Conservation (phyloP, 2,797 vertebrate genomes). For the Diplodus sargus region DNA sequence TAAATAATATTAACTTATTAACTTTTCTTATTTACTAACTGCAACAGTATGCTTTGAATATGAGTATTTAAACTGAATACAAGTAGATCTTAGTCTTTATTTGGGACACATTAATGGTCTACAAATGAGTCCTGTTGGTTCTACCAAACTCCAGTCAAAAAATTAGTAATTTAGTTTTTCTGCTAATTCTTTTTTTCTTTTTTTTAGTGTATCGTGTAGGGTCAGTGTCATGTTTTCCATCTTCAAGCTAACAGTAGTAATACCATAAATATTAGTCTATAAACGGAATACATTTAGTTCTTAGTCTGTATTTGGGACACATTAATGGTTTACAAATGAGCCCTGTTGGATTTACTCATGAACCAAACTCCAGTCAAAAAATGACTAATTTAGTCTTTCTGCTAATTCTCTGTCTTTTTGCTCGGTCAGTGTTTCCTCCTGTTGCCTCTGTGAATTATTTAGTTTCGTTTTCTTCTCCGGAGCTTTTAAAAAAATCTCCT, state of each 20-base stretch:
- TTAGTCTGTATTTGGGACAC: not conserved
- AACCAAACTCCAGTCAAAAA: not conserved
- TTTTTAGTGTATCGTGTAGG: not conserved
- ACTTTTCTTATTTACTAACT: not conserved
- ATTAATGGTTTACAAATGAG: not conserved
- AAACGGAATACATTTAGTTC: not conserved
- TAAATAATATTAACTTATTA: not conserved
- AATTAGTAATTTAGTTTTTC: not conserved
- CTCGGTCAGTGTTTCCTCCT: too few species aligned
- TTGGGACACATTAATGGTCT: not conserved
- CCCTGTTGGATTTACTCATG: not conserved
- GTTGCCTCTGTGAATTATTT: accelerated
- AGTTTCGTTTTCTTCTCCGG: not conserved
- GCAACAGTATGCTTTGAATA: too few species aligned
- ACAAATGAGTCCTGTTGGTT: not conserved
- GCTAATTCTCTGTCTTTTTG: not conserved
- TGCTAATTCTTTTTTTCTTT: not conserved
- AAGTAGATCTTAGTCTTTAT: too few species aligned
- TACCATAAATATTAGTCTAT: too few species aligned
- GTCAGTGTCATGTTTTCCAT: not conserved
- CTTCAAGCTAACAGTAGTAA: not conserved
- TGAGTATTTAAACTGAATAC: not conserved
- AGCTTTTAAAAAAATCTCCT: not conserved
- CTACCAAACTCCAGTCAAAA: not conserved
- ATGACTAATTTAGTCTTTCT: not conserved